A percentile compares a stretch with the other conserved stretches of the same genome.
Conservation (phyloP, 2,113 vertebrate genomes). For the Apteryx owenii region DNA sequence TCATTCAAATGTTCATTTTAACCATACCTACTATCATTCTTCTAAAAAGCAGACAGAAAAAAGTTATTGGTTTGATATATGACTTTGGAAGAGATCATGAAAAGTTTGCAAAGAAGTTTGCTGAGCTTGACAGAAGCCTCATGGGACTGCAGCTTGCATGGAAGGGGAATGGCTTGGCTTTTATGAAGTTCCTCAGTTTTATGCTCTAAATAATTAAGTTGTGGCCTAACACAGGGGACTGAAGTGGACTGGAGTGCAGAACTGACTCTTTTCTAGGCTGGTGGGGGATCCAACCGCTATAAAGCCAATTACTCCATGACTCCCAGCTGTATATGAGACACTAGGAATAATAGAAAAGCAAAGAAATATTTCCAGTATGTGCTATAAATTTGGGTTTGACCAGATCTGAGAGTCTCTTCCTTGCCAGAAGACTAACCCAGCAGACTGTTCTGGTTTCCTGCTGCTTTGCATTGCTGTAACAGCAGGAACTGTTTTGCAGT, state of each 20-base stretch:
- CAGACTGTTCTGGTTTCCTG: background rate
- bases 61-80: background rate
- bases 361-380: background rate
- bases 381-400: accelerated
- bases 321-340: background rate
- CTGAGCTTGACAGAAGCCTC: background rate
- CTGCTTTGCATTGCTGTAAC: background rate
- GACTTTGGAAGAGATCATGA: background rate
- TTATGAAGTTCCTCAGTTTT: background rate
- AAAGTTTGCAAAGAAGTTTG: background rate
- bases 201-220: background rate
- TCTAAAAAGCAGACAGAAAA: background rate
- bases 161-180: background rate
- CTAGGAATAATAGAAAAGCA: background rate
- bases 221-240: background rate
- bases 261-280: background rate
- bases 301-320: background rate
- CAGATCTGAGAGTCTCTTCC: background rate
- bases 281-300: background rate
- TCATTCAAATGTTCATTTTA: background rate
- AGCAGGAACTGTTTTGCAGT: background rate
- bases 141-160: background rate
- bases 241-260: background rate
- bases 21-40: background rate
- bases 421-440: background rate